Evolutionary conservation across 2,797 vertebrate genomes (phyloP).

Genomic region (Gorsachius magnificus): DNA sequence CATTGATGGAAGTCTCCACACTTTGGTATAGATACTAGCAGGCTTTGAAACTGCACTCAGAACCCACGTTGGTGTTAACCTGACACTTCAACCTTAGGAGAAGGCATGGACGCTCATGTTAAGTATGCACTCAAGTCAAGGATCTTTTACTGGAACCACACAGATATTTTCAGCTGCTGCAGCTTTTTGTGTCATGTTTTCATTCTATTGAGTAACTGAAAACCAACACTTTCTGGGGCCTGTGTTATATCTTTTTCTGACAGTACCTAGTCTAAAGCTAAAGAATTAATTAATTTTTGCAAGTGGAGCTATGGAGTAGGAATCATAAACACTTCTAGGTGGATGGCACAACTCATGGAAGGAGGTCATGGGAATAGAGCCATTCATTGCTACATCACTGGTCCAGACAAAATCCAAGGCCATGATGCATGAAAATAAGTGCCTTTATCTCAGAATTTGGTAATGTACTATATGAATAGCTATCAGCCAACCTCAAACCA

Average conservation of each 20-base stretch:
- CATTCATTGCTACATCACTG: neutral
- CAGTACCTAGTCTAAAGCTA: neutral
- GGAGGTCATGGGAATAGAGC: neutral
- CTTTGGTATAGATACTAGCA: neutral
- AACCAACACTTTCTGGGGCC: rapidly evolving
- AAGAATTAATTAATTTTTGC: neutral
- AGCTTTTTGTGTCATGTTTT: neutral
- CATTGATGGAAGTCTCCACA: neutral
- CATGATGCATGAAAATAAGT: neutral
- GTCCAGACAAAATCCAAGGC: neutral
- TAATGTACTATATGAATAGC: neutral
- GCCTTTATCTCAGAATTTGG: neutral
- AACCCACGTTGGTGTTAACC: neutral
- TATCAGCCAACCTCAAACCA: neutral
- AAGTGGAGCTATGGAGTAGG: neutral
- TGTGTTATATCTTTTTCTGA: neutral
- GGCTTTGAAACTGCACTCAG: neutral
- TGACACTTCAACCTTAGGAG: neutral
- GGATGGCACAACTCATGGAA: neutral
- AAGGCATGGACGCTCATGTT: neutral
- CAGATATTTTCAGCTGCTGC: neutral
- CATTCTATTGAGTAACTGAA: neutral
- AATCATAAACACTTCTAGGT: neutral
- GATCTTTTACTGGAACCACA: neutral
- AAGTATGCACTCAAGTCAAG: neutral